phyloP scores from a whole-genome alignment of 2,113 vertebrate species.

The Platysteira castanea region DNA sequence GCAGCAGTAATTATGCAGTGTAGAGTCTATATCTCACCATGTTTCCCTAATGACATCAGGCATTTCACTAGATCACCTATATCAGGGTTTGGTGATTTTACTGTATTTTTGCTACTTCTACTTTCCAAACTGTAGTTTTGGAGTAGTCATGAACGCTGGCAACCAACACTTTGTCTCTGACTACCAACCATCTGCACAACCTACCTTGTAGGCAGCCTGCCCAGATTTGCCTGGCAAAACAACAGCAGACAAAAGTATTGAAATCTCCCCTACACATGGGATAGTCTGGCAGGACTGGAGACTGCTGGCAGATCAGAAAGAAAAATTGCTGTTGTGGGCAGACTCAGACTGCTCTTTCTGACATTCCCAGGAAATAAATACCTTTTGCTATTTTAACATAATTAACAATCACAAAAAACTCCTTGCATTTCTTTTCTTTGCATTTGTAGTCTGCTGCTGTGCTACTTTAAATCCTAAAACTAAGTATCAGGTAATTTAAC shows the following conservation, averaged over 20 bases:
- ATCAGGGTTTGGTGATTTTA: not conserved
- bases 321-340: not conserved
- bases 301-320: not conserved
- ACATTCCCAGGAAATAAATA: not conserved
- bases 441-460: not conserved
- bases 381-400: not conserved
- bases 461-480: not conserved
- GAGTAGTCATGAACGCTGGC: not conserved
- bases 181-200: not conserved
- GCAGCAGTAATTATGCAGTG: not conserved
- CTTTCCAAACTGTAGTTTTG: not conserved
- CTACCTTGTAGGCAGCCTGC: not conserved
- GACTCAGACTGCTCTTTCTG: not conserved
- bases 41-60: not conserved
- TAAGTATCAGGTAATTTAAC: not conserved
- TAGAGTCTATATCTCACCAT: not conserved
- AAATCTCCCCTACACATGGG: not conserved
- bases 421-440: not conserved
- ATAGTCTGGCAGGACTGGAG: not conserved
- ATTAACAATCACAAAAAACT: not conserved
- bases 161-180: not conserved
- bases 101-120: not conserved
- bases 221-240: not conserved
- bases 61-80: not conserved
- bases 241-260: not conserved